A percentile compares a stretch with the other conserved stretches of the same genome.
phyloP scores from a whole-genome alignment of 2,797 vertebrate species.

The Aldrovandia affinis region DNA sequence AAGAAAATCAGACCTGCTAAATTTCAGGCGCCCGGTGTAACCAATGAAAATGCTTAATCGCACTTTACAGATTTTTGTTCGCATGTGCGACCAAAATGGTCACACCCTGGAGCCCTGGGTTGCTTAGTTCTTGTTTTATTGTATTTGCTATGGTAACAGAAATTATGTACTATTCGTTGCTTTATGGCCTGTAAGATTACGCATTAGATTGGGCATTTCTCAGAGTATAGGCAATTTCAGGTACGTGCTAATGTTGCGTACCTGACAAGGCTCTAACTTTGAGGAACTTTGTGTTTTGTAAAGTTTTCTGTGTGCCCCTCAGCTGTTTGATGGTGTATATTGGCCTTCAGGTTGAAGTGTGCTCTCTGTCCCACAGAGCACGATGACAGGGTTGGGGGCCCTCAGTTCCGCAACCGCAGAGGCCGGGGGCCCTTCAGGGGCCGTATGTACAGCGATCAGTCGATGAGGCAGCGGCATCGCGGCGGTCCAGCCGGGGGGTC shows the following conservation, averaged over 20 bases:
- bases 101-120: too few species aligned
- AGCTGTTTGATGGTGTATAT: background rate
- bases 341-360: too few species aligned
- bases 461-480: constrained; percentile 69
- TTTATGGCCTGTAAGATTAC: too few species aligned
- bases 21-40: too few species aligned
- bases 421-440: constrained; percentile 77
- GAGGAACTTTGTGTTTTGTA: background rate
- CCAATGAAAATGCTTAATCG: too few species aligned
- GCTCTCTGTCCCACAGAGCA: constrained; percentile 72
- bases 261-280: background rate
- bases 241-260: background rate
- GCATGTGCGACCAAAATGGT: too few species aligned
- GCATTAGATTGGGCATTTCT: too few species aligned
- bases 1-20: too few species aligned
- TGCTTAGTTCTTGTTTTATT: background rate
- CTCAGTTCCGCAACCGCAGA: constrained; percentile 77
- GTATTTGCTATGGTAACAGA: background rate
- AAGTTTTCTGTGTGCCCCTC: background rate
- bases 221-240: background rate
- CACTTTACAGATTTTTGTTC: too few species aligned
- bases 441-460: constrained; percentile 68
- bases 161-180: background rate
- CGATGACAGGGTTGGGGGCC: constrained; percentile 77
- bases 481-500: constrained; percentile 61